Evolutionary conservation across 2,797 vertebrate genomes (phyloP), one percentile per base, ranked within the genome.

Genomic region (Diplodus puntazzo): DNA sequence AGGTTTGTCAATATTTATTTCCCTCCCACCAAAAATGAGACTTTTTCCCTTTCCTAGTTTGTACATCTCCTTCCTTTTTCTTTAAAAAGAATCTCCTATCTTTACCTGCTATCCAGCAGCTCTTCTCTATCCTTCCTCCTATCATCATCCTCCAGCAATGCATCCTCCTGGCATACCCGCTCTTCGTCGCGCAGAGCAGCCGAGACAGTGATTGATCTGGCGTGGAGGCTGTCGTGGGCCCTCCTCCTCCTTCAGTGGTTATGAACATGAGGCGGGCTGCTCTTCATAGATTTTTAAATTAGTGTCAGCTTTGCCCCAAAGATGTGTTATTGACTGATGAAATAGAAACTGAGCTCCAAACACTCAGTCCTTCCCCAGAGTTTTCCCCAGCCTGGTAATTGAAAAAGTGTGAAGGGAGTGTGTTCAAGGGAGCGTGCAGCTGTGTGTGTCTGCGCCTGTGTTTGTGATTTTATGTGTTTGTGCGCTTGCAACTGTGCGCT

Each of bases 281-380:
- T 95, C 92, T 91, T 95, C 93, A 96, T 96, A 94, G 95, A 96
- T 96, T 96, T 96, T 96, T 95, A 95, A 95, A 95, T 96, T 96
- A 96, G 95, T 93, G 93, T 94, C 95, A 95, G 93, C 95, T 95
- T 95, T 95, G 93, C 94, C 94, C 93, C 93, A 95, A 95, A 96
- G 95, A 96, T 95, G 94, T 94, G 93, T 95, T 96, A 96, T 96
- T 95, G 95, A 96, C 95, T 95, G 94, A 92, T 94, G 95, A 95
- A 95, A 95, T 94, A 93, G 94, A 95, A 95, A 94, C 94, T 86
- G 90, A 92, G 94, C 93, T 92, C 90, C 92, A 94, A 94, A 94
- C 93, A 94, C 92, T 95, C 92, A 85, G 87, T 89, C 91, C 90
- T 91, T 94, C 95, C 94, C 94, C 88, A 90, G 95, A 95, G 95